These are phyloP conservation scores for Geopemphigus sp. DNA, from an alignment of 1,140 invertebrate species.

Conservation along the genomic window DNA sequence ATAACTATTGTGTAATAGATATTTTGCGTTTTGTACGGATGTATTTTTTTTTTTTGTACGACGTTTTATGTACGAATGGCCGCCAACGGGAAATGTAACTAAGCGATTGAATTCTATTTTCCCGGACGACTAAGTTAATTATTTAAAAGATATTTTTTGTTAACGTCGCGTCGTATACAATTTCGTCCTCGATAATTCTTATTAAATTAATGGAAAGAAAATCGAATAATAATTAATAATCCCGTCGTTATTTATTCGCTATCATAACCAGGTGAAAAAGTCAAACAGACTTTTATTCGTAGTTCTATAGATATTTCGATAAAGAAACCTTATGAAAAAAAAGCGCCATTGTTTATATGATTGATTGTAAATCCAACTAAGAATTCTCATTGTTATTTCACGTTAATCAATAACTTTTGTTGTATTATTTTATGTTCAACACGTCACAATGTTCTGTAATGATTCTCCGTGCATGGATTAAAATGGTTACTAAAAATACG, in stretches of 20 bases:
- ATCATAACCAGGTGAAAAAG: slow-evolving; percentile 26
- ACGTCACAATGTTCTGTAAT: neutral
- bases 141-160: neutral
- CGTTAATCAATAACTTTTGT: slow-evolving; percentile 20
- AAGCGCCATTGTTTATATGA: slow-evolving; percentile 29
- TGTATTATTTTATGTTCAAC: neutral
- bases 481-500: neutral
- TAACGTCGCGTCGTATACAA: no score
- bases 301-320: neutral
- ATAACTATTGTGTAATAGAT: no score
- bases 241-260: neutral
- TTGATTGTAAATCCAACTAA: slow-evolving; percentile 30
- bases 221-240: neutral
- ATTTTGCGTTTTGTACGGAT: no score
- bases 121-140: neutral
- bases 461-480: neutral
- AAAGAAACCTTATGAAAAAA: slow-evolving; percentile 2
- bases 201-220: slow-evolving; percentile 1
- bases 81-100: neutral
- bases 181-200: neutral
- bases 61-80: neutral
- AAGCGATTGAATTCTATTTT: neutral
- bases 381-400: slow-evolving; percentile 20
- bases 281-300: slow-evolving; percentile 14
- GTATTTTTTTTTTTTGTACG: no score